phyloP scores from a whole-genome alignment of 2,797 vertebrate species.

The Hemibagrus guttatus region DNA sequence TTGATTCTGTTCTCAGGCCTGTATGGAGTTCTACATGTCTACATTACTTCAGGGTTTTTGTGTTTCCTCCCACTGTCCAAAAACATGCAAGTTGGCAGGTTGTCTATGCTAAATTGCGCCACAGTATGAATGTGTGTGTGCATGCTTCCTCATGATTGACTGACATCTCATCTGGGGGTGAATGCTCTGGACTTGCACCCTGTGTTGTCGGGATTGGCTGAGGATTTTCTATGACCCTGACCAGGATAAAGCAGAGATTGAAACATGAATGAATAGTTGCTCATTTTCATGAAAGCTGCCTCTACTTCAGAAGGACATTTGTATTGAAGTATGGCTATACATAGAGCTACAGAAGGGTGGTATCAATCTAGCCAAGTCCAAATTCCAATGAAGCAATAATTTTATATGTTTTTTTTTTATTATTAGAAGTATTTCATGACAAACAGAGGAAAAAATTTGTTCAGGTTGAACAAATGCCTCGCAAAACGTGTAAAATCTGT shows the following conservation, averaged over 20 bases:
- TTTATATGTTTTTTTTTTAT: too few species aligned
- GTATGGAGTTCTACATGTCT: neutral
- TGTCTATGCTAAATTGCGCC: neutral
- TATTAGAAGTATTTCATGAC: too few species aligned
- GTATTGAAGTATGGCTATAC: neutral
- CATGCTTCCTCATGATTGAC: neutral
- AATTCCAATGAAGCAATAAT: too few species aligned
- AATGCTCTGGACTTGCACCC: neutral
- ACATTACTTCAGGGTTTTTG: neutral
- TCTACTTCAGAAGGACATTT: neutral
- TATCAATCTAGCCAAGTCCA: too few species aligned
- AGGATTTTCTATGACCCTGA: neutral
- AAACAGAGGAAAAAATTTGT: too few species aligned
- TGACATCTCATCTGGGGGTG: neutral
- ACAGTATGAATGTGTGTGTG: neutral
- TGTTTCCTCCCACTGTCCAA: neutral
- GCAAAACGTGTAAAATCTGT: too few species aligned
- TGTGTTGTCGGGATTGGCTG: neutral
- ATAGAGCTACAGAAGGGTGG: too few species aligned
- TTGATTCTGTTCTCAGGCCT: neutral
- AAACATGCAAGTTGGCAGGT: neutral
- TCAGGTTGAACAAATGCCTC: too few species aligned
- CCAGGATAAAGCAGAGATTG: neutral
- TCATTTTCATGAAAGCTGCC: neutral
- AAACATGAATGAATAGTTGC: neutral